Evolutionary conservation across 2,113 vertebrate species (phyloP).

Genomic region (Numenius arquata): DNA sequence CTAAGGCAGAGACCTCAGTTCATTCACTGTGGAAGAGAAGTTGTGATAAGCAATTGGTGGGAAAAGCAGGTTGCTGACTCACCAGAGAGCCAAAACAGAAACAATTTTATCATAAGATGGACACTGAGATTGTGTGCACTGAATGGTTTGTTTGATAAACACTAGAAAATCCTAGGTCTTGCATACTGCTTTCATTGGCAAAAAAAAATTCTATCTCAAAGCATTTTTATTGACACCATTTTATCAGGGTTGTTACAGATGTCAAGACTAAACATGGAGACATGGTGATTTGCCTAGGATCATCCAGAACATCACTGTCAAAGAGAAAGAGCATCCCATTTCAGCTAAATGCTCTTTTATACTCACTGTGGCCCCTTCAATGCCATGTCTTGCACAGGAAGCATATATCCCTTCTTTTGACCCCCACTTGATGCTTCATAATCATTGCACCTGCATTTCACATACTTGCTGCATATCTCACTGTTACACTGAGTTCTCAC

Average conservation of each 20-base stretch:
- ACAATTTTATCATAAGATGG: background rate
- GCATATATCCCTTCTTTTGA: background rate
- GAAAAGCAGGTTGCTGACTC: background rate
- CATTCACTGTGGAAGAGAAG: background rate
- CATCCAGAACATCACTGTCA: background rate
- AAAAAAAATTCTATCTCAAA: background rate
- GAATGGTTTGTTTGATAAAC: background rate
- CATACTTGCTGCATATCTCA: background rate
- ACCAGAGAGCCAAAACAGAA: background rate
- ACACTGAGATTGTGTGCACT: background rate
- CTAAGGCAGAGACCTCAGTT: background rate
- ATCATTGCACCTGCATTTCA: background rate
- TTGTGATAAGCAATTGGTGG: background rate
- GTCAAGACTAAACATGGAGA: background rate
- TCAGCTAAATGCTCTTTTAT: background rate
- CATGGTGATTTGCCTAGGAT: background rate
- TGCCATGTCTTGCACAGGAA: background rate
- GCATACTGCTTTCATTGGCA: background rate
- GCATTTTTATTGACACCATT: background rate
- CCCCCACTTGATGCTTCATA: fast-evolving
- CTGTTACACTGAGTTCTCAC: background rate
- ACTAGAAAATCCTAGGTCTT: background rate
- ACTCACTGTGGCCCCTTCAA: background rate
- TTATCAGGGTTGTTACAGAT: background rate
- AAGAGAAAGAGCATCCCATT: background rate